A percentile compares a stretch with the other conserved stretches of the same genome.
Conservation (phyloP, 2,888 invertebrate genomes). For the Acleris sparsana region DNA sequence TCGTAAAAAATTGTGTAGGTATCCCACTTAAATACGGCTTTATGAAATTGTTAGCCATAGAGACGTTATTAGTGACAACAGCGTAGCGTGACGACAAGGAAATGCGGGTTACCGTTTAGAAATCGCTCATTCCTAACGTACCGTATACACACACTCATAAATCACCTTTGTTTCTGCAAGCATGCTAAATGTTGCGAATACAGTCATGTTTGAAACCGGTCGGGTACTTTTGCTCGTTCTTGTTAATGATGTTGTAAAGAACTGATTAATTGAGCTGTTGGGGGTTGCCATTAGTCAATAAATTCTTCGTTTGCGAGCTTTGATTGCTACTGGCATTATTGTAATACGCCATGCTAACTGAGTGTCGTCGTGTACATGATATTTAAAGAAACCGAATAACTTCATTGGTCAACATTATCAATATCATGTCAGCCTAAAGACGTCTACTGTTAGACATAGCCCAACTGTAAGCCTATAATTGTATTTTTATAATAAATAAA, state of each 20-base stretch:
- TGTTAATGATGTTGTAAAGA: slow-evolving; percentile 23
- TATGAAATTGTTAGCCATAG: slow-evolving; percentile 15
- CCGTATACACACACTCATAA: slow-evolving; percentile 38
- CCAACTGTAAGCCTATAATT: too few relatives aligned
- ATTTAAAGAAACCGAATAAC: too few relatives aligned
- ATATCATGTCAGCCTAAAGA: too few relatives aligned
- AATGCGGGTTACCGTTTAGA: slow-evolving; percentile 60
- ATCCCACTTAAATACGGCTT: background rate
- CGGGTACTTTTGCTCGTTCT: slow-evolving; percentile 13
- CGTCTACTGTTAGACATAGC: too few relatives aligned
- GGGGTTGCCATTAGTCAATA: slow-evolving; percentile 18
- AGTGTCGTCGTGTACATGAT: too few relatives aligned
- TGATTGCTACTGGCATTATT: background rate
- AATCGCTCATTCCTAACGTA: slow-evolving; percentile 52
- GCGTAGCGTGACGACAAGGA: slow-evolving; percentile 57
- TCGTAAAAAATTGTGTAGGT: too few relatives aligned
- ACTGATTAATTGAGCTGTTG: slow-evolving; percentile 21
- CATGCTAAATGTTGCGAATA: slow-evolving; percentile 20
- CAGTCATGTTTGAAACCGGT: slow-evolving; percentile 16
- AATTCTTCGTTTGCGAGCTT: slow-evolving; percentile 12
- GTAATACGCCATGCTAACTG: background rate
- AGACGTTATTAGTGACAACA: slow-evolving; percentile 45
- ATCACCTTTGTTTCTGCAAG: slow-evolving; percentile 30
- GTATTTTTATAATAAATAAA: too few relatives aligned
- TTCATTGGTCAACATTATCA: too few relatives aligned